Percentiles rank a stretch among this genome's conserved stretches.
These are phyloP conservation scores for Acanthochromis polyacanthus DNA, from an alignment of 2,113 vertebrate species.

Conservation along the genomic window DNA sequence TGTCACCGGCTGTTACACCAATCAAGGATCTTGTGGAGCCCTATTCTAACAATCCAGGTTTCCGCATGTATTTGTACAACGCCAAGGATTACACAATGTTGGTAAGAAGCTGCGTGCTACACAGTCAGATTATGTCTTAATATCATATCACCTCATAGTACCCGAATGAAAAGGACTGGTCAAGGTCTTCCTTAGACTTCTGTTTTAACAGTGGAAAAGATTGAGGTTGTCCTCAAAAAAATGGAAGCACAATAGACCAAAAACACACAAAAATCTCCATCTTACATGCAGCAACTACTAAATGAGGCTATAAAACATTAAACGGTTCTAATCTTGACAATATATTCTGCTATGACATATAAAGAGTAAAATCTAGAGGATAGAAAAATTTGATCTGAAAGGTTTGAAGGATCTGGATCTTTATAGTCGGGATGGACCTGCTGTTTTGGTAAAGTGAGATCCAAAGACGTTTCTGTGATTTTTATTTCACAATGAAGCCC, in stretches of 20 bases:
- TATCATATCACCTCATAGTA: no score
- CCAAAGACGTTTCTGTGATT: background rate
- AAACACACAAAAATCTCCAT: no score
- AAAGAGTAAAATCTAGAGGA: background rate
- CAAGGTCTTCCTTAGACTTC: no score
- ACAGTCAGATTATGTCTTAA: background rate
- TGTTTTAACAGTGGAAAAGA: no score
- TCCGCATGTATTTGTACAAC: constrained; percentile 91
- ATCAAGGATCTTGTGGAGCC: constrained; percentile 83
- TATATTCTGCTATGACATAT: background rate
- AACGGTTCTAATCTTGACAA: no score
- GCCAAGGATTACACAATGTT: constrained; percentile 82
- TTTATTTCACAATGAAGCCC: background rate
- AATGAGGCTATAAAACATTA: no score
- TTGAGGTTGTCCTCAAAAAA: no score
- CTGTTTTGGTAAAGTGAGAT: background rate
- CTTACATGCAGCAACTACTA: no score
- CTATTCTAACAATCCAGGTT: constrained; percentile 92
- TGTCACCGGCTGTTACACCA: constrained; percentile 94
- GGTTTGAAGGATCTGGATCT: no score
- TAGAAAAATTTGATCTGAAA: background rate
- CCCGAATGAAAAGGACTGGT: no score
- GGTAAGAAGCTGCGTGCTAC: constrained; percentile 80
- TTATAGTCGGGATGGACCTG: background rate
- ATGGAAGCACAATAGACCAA: no score